phyloP scores from a whole-genome alignment of 2,888 invertebrate genomes.

The Lepidocyrtinus sp. region DNA sequence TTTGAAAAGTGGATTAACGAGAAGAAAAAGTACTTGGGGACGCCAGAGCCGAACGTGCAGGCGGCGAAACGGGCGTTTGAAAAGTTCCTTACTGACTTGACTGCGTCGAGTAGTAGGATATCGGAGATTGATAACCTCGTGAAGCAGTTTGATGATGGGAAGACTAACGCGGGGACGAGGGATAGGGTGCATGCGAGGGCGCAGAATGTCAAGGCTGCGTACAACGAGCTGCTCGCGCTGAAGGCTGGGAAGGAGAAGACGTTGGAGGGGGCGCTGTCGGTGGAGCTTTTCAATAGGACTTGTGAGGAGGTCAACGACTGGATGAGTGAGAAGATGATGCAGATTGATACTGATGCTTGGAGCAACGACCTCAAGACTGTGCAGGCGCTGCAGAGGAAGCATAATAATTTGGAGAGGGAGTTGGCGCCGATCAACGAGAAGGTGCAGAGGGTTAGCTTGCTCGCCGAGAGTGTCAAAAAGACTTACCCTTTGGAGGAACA shows the following conservation, averaged over 20 bases:
- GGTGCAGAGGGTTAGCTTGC: conserved; percentile 84
- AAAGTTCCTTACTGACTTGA: conserved; percentile 95
- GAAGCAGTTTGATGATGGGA: conserved; percentile 89
- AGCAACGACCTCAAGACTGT: conserved; percentile 89
- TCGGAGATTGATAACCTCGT: conserved; percentile 99
- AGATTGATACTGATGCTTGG: conserved; percentile 82
- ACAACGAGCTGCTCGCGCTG: conserved; percentile 88
- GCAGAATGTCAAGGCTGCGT: conserved; percentile 89
- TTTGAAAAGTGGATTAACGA: conserved; percentile 99
- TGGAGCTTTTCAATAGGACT: conserved; percentile 94
- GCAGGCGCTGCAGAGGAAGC: conserved; percentile 90
- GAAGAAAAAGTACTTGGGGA: conserved; percentile 93
- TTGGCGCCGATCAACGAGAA: conserved; percentile 95
- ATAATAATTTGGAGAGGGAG: conserved; percentile 94
- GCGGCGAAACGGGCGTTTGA: conserved; percentile 96
- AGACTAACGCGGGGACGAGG: conserved; percentile 97
- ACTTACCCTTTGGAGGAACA: conserved; percentile 92
- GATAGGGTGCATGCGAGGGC: conserved; percentile 89
- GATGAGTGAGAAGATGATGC: conserved; percentile 97
- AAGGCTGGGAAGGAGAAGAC: conserved; percentile 93
- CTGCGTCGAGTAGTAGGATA: conserved; percentile 97
- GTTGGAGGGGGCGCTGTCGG: conserved; percentile 88
- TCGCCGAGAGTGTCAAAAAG: conserved; percentile 91
- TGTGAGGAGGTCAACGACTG: conserved; percentile 98
- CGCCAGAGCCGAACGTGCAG: conserved; percentile 86